Evolutionary conservation across 2,888 invertebrate genomes (phyloP), one percentile per base, ranked within the genome.

Genomic region (Latrodectus hesperus): DNA sequence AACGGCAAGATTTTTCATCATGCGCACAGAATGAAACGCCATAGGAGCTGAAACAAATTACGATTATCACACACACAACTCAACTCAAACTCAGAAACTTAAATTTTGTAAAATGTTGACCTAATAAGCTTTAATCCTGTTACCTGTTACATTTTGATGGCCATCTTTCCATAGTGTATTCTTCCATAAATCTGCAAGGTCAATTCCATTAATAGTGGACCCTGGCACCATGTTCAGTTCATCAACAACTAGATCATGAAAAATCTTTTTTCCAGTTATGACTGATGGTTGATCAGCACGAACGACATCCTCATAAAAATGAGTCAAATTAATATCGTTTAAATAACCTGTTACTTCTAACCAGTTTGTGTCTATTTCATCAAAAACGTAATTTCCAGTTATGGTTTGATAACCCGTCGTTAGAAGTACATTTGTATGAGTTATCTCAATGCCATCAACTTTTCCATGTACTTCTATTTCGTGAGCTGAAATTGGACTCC

Each of bases 111-210:
- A 11, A 16, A 60, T 60, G 11, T 68, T 68, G 38, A 38, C 11
- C 26, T 12, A 67, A 12, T 26, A 6, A 49, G 4, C 10, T 8
- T 12, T 38, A 72, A 12, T 49, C 0, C 26, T 72, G 51, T 49
- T 86, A 88, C 89, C 89, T 12, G 11, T 71, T 22, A 90, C 80
- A 14, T 74, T 75, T 71, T 90, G 88, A 64, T 72, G n/a, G 1
- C 76, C 89, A 70, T 87, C 79, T 16, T 55, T 71, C 88, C 89
- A 90, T 68, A 90, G 26, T 1, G 83, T 65, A 55, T 90, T 84
- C 1, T 72, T 60, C 89, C 89, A 90, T 53, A 89, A 68, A 53
- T 90, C 87, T 1, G 16, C 76, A 17, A 90, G 1, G 78, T 90
- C 87, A 0, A 89, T 53, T 6, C 81, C 84, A 70, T 89, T 83